phyloP scores from a whole-genome alignment of 2,797 vertebrate species.

The Notolabrus celidotus region DNA sequence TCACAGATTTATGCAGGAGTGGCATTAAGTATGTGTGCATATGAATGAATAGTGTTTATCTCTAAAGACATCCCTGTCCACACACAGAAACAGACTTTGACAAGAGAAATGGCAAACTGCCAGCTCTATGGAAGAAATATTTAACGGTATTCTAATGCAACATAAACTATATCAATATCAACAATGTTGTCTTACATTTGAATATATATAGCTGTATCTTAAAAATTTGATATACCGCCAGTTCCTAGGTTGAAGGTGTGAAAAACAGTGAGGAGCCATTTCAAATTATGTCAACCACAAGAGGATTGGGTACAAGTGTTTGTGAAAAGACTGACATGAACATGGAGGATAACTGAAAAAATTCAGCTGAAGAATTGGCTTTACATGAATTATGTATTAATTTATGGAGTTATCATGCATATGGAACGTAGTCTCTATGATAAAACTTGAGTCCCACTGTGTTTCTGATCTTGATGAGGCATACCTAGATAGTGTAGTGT shows the following conservation, averaged over 20 bases:
- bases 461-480: background rate
- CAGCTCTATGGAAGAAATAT: too few species aligned
- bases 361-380: conserved; percentile 22
- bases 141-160: too few species aligned
- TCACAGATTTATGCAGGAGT: too few species aligned
- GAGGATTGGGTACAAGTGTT: background rate
- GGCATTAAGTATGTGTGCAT: too few species aligned
- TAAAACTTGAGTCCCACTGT: background rate
- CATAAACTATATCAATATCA: too few species aligned
- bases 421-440: conserved; percentile 9
- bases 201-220: too few species aligned
- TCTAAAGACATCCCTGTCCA: too few species aligned
- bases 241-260: background rate
- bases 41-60: too few species aligned
- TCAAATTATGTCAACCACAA: conserved; percentile 1
- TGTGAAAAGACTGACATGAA: conserved; percentile 4
- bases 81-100: too few species aligned
- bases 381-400: conserved; percentile 17
- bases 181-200: too few species aligned
- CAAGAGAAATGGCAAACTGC: too few species aligned
- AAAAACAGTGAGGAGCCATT: background rate
- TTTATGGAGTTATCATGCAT: conserved; percentile 14
- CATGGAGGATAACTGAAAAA: background rate
- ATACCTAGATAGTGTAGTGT: background rate
- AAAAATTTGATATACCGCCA: too few species aligned